These are phyloP conservation scores for Pangasius sanitwongsei DNA, from an alignment of 2,797 vertebrate genomes.

Conservation along the genomic window DNA sequence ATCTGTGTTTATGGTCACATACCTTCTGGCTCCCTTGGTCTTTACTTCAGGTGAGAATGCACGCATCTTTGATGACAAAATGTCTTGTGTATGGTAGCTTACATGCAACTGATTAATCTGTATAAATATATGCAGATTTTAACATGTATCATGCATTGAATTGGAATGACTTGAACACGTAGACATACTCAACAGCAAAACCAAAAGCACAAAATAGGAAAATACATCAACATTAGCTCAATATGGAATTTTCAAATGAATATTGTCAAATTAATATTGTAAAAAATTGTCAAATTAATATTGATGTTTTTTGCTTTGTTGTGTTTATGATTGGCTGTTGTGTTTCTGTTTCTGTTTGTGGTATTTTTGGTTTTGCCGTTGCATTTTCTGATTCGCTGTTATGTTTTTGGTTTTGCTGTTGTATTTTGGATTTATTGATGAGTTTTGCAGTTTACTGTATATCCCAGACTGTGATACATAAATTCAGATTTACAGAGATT, in stretches of 20 bases:
- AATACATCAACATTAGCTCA: background rate
- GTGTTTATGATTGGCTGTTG: background rate
- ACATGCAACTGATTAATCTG: too few relatives aligned
- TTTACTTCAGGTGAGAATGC: conserved; percentile 20
- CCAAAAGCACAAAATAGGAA: background rate
- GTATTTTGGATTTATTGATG: background rate
- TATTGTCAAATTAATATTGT: background rate
- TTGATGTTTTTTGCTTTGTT: background rate
- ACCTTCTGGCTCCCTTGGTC: background rate
- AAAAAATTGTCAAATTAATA: background rate
- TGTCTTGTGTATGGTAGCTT: background rate
- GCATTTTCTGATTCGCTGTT: background rate
- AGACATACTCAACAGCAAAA: background rate
- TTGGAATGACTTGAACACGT: background rate
- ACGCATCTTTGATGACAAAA: background rate
- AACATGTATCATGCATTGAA: background rate
- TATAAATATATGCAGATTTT: background rate
- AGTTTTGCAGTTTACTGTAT: background rate
- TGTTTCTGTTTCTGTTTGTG: background rate
- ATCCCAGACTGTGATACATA: background rate
- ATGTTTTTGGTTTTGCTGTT: background rate
- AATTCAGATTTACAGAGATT: background rate
- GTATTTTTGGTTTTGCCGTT: background rate
- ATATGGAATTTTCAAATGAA: background rate
- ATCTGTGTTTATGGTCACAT: background rate